Evolutionary conservation across 1,140 invertebrate species (phyloP), one percentile per base, ranked within the genome.

Genomic region (Gryllus bimaculatus): DNA sequence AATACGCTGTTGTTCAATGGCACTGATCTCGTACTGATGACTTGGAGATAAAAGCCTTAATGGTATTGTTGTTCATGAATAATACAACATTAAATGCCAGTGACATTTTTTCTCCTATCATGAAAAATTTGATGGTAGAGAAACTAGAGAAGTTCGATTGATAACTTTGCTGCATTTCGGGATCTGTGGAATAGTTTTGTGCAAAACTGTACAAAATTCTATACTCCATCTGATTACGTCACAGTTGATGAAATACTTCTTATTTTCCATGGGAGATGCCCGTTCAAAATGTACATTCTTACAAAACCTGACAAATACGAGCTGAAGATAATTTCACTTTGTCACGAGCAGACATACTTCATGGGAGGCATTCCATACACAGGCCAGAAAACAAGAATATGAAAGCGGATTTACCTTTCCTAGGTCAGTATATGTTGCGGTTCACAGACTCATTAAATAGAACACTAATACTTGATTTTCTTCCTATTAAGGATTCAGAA

Each of bases 241-340:
- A 85, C 85, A 7, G 82, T 85, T 48, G 85, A 86, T 79, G 84
- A 86, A 79, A 82, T 83, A 77, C 78, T 86, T 18, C 15, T 83
- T 18, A 79, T 77, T 20, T 86, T 85, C 80, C 76, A 83, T 73
- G 82, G 84, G 48, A 81, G 80, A 47, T 85, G 83, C 80, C 49
- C 77, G 18, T 85, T 85, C 81, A 77, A 82, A 39, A 81, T 85
- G 3, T 86, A 85, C 78, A 85, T 85, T 20, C 81, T 84, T 47
- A 82, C 78, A 21, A 85, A 86, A 81, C 81, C 81, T 39, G 79
- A 81, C n/a, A 83, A 83, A 78, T 83, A 83, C 77, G 82, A 83
- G 74, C 74, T 83, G 15, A 83, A 83, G 80, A 80, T 84, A 47
- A 74, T 82, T 13, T 80, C 79, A 47, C 78, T 83, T 66, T 81